Base-by-base conservation (phyloP, 2,113 vertebrate species). In the Montifringilla adamsi region DNA sequence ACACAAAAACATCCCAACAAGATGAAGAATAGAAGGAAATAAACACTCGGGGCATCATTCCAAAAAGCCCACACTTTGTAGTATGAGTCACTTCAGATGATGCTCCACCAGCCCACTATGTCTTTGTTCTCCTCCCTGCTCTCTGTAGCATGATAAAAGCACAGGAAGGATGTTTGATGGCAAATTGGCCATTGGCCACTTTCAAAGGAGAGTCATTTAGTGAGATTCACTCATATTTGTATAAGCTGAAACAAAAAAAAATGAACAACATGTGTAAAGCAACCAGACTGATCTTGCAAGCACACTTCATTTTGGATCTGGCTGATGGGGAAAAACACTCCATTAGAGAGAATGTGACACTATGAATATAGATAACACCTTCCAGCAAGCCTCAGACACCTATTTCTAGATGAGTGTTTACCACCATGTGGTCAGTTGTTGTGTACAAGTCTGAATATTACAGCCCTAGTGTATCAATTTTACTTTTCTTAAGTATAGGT, bases 161-260 rank as follows among this genome's bases (percentile, higher is more conserved):
- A 72, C 93, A 95, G 94, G 88, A 93, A 96, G 95, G 75, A 96
- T 85, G 84, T 74, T 88, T 1, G 13, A 41, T 75, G 81, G 82
- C 72, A 89, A 82, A 74, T 62, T 94, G 66, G 84, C 60, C 85
- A 75, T 44, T 3, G 55, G 55, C 70, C 87, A 70, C 81, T 94
- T 93, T 95, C 74, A 94, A 81, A 88, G 89, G 82, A 82, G 77
- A 96, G 80, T 96, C 82, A 96, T 96, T 91, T 87, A 86, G 95
- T 62, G 88, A 97, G 55, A 69, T 73, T 85, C 87, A 94, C 69
- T 96, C 74, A 87, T 96, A 96, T 46, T 94, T 83, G 93, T 87
- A 96, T 70, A 67, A 90, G 74, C 60, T 82, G 67, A 91, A 90
- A 58, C 27, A 62, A 59, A 86, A 85, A 79, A 84, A 73, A 67